Percentiles rank a stretch among this genome's conserved stretches.
Conservation (phyloP, 2,113 vertebrate genomes). For the Clupea harengus region DNA sequence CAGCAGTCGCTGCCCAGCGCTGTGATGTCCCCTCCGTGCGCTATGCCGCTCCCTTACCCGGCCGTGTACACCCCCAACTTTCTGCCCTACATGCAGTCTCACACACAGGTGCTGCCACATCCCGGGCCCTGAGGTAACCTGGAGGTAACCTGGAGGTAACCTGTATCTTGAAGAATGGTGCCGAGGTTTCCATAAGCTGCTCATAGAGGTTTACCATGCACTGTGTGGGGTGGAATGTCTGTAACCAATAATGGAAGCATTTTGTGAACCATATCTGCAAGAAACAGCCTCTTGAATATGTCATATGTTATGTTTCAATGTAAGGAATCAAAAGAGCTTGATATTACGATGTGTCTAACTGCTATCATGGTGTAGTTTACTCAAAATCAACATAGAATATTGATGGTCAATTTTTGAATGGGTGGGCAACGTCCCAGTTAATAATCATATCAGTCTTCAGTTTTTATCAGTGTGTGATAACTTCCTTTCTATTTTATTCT, state of each 20-base stretch:
- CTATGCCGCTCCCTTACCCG: conserved; percentile 55
- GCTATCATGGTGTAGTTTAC: background rate
- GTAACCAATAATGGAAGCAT: background rate
- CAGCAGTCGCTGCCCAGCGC: conserved; percentile 51
- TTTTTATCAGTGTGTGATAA: too few species aligned
- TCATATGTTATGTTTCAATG: background rate
- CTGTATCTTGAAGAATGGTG: background rate
- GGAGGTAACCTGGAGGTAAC: background rate
- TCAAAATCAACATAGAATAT: background rate
- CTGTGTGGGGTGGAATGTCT: background rate
- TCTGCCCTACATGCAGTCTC: conserved; percentile 43
- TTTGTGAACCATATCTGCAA: background rate
- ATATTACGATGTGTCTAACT: background rate
- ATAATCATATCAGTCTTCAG: too few species aligned
- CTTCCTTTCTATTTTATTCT: too few species aligned
- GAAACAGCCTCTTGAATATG: background rate
- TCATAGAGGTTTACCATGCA: conserved; percentile 24
- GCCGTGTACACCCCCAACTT: conserved; percentile 59
- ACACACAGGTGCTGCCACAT: conserved; percentile 40
- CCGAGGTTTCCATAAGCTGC: background rate
- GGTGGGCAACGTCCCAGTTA: too few species aligned
- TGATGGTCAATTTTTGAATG: background rate
- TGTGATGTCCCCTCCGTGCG: conserved; percentile 57
- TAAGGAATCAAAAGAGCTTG: background rate
- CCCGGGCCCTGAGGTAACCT: conserved; percentile 44